Base-by-base conservation (phyloP, 2,888 invertebrate genomes). In the Agrochola lota region DNA sequence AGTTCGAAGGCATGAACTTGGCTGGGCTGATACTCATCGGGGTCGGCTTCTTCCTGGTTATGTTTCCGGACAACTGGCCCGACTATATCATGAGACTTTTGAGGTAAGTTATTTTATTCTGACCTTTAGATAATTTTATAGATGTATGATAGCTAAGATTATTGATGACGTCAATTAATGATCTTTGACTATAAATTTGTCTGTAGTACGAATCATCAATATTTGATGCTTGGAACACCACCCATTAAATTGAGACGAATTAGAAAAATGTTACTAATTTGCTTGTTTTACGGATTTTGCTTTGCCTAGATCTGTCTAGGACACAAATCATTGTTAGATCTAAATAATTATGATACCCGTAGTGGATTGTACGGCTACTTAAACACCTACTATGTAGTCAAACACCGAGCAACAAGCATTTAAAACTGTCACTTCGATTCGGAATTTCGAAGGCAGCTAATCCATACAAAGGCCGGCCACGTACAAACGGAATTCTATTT, bases 1-100 rank as follows among this genome's bases (percentile, higher is more conserved):
- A 98, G 90, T 99, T 99, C 94, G 98, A 98, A 91, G 99, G 99
- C 64, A 99, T 99, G 99, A 99, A 99, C 97, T 95, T 99, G 90
- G 98, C 99, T n/a, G 99, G 99, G 49, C 98, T 99, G 93, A 98
- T 99, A 87, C 97, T 99, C 74, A 99, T 99, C 90, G 97, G 98
- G 0, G 98, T 99, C 75, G 99, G 99, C 73, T 99, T 99, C 96
- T 98, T 99, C 94, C 97, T 99, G 74, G 99, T 99, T 83, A 98
- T 99, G 98, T 98, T 99, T 90, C 99, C 99, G 0, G 99, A 99
- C 94, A 99, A 99, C 96, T 99, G 99, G 99, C 99, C 99, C 0
- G 98, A 99, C 93, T 99, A 99, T 94, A 98, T 99, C 94, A 99
- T 99, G 91, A 97, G 98, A 88, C 97, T 99, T 81, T 97, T 99